These are phyloP conservation scores for Biston stratarius DNA, from an alignment of 2,888 invertebrate genomes.

Conservation along the genomic window DNA sequence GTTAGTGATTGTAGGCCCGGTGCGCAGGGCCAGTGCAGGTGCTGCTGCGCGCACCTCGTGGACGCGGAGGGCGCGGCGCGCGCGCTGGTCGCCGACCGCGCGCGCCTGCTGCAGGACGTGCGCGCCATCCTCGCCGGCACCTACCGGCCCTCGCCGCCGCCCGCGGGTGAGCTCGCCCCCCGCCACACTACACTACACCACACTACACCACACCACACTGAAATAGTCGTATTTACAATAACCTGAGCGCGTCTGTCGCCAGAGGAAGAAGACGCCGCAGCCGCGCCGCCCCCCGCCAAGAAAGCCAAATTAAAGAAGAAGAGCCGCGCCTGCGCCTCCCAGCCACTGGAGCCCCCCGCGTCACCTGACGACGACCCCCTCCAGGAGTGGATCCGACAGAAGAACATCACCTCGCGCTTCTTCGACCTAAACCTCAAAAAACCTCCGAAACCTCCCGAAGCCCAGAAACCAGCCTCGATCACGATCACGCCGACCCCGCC, in stretches of 20 bases:
- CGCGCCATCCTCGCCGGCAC: not conserved
- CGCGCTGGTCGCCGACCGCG: slow-evolving; percentile 3
- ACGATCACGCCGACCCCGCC: not conserved
- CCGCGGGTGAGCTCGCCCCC: not conserved
- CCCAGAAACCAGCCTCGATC: not conserved
- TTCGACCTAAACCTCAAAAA: slow-evolving; percentile 44
- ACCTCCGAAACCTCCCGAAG: not conserved
- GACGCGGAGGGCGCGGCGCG: slow-evolving; percentile 16
- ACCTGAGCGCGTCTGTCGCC: not conserved
- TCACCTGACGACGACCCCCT: slow-evolving; percentile 19
- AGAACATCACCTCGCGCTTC: slow-evolving; percentile 41
- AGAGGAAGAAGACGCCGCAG: not conserved
- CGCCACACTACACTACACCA: not conserved
- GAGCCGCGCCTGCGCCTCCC: not conserved
- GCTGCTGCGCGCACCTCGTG: slow-evolving; percentile 35
- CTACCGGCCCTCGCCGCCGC: not conserved
- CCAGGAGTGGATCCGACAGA: slow-evolving; percentile 47
- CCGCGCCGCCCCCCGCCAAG: not conserved
- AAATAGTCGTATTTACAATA: no score
- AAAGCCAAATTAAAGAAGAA: not conserved
- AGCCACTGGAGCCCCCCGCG: no score
- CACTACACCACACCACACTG: no score
- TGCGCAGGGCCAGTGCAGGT: not conserved
- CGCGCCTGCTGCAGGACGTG: not conserved
- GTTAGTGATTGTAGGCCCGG: no score